Evolutionary conservation across 2,888 invertebrate species (phyloP), one percentile per base, ranked within the genome.

Genomic region (Blastobasis adustella): DNA sequence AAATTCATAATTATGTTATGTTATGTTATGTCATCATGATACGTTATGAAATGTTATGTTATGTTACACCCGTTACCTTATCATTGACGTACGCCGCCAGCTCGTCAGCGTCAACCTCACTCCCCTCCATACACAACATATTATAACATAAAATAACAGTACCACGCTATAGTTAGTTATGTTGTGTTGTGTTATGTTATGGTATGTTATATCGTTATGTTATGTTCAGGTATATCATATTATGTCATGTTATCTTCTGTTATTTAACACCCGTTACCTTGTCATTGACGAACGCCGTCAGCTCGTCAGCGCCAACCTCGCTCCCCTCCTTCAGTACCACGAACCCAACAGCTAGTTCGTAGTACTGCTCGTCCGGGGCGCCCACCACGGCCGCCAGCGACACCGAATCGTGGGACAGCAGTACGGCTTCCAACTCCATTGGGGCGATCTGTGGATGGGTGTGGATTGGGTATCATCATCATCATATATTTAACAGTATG

Each of bases 341-440:
- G 67, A 92, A 93, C 0, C 92, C 94, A 52, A 90, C 62, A 4
- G 93, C 92, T 8, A 93, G 69, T 69, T 93, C 92, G 10, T 94
- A 93, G 47, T 90, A 89, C 49, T 70, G 71, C 58, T 90, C 90
- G 66, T 93, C 88, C 0, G 93, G 91, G n/a, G 90, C 71, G 0
- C 94, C 95, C 62, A 94, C 88, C 4, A 95, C 95, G 4, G 92
- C 94, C 1, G 90, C 93, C 66, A 95, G 95, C 49, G 86, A 81
- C 37, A 96, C 89, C 49, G 89, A 88, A 0, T 91, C 89, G 76
- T 93, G 90, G 7, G 89, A 89, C 23, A 93, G 73, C 9, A 95
- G 73, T 45, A 95, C 63, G 39, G 90, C 91, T 78, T 95, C 95
- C 95, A 95, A 77, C 78, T 95, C 95, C 1, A 94, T 93, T 37